Percentiles rank a stretch among this genome's conserved stretches.
Evolutionary conservation across 2,888 invertebrate species (phyloP).

Genomic region (Drosophila mulleri): DNA sequence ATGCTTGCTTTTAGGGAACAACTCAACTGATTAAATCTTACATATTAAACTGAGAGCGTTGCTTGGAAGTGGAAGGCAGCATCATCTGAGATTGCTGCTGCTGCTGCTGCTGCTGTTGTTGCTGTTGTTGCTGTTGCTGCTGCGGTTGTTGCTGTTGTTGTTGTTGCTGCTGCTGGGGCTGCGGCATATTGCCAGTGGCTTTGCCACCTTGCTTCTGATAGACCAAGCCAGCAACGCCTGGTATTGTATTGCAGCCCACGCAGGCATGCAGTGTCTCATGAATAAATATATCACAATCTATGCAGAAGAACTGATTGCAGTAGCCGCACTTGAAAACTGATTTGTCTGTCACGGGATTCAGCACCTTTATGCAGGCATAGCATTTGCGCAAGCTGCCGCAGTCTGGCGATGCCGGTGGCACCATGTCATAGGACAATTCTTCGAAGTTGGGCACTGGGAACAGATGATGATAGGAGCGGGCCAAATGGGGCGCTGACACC

Average conservation of each 20-base stretch:
- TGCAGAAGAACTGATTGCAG: conserved; percentile 93
- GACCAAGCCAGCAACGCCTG: conserved; percentile 79
- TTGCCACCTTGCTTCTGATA: conserved; percentile 74
- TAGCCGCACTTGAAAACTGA: conserved; percentile 93
- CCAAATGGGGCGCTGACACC: conserved; percentile 98
- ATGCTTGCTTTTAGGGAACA: background rate
- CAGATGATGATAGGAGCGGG: conserved; percentile 98
- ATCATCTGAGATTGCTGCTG: conserved; percentile 10
- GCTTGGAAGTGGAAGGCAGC: conserved; percentile 48
- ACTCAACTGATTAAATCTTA: conserved; percentile 1
- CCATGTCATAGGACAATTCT: conserved; percentile 88
- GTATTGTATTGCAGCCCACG: conserved; percentile 95
- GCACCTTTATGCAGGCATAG: conserved; percentile 91
- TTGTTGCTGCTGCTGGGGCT: background rate
- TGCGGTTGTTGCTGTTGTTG: conserved; percentile 7
- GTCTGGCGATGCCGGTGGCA: conserved; percentile 53
- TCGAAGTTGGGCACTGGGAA: conserved; percentile 95
- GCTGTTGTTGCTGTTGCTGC: conserved; percentile 4
- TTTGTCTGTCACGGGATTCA: conserved; percentile 88
- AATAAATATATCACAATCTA: conserved; percentile 97
- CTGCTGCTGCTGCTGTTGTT: background rate
- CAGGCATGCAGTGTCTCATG: conserved; percentile 98
- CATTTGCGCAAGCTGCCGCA: conserved; percentile 87
- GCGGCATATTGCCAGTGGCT: conserved; percentile 10
- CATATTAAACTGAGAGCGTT: conserved; percentile 41